phyloP scores from a whole-genome alignment of 2,888 invertebrate species.

The Nineta flava region DNA sequence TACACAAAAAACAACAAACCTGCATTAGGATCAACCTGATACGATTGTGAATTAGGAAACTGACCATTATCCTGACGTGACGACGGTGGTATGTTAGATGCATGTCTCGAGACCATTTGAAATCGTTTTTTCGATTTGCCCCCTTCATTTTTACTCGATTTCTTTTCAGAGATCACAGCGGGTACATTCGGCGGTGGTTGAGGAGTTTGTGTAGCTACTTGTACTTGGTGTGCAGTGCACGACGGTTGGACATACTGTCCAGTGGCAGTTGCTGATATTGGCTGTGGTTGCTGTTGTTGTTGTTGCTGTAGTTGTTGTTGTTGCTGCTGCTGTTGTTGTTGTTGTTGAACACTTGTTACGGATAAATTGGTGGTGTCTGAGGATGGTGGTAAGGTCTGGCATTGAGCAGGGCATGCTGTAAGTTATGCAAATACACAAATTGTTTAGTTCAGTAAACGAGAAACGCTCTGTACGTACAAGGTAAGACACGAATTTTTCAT shows the following conservation, averaged over 20 bases:
- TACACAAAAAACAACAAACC: slow-evolving; percentile 24
- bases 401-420: slow-evolving; percentile 8
- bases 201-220: slow-evolving; percentile 46
- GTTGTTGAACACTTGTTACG: not conserved
- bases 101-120: slow-evolving; percentile 14
- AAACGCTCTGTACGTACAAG: too few relatives aligned
- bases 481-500: too few relatives aligned
- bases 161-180: not conserved
- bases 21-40: slow-evolving; percentile 33
- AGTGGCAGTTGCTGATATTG: slow-evolving; percentile 11
- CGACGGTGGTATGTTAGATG: slow-evolving; percentile 12
- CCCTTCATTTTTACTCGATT: slow-evolving; percentile 1
- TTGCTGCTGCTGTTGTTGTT: slow-evolving; percentile 6
- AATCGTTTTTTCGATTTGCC: slow-evolving; percentile 6
- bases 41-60: slow-evolving; percentile 19
- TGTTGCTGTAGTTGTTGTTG: slow-evolving; percentile 10
- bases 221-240: slow-evolving; percentile 32
- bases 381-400: slow-evolving; percentile 13
- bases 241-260: slow-evolving; percentile 16
- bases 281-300: slow-evolving; percentile 13
- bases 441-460: not conserved
- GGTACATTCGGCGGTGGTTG: slow-evolving; percentile 13
- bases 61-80: slow-evolving; percentile 12
- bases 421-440: not conserved
- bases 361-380: slow-evolving; percentile 17